These are phyloP conservation scores for Leptinotarsa defecta DNA, from an alignment of 1,140 invertebrate genomes.

Conservation along the genomic window DNA sequence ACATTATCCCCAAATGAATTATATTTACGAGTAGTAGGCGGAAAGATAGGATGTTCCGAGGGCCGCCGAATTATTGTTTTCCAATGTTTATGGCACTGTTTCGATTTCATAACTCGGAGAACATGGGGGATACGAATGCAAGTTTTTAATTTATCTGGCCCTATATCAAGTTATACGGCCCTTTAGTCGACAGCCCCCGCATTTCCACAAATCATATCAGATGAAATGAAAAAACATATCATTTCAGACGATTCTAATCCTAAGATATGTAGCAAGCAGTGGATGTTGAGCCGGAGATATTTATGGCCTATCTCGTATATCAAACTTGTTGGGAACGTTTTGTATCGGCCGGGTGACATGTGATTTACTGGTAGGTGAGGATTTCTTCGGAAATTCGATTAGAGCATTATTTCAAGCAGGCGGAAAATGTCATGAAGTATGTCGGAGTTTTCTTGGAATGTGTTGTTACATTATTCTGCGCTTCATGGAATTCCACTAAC, in stretches of 20 bases:
- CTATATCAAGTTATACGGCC: slow-evolving; percentile 57
- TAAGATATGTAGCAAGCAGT: slow-evolving; percentile 43
- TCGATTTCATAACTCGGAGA: slow-evolving; percentile 59
- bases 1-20: slow-evolving; percentile 42
- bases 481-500: no score
- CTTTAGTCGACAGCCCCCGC: slow-evolving; percentile 51
- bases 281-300: slow-evolving; percentile 34
- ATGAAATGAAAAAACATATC: slow-evolving; percentile 52
- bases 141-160: slow-evolving; percentile 61
- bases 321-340: slow-evolving; percentile 21
- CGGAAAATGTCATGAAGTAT: no score
- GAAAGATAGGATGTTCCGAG: slow-evolving; percentile 45
- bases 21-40: slow-evolving; percentile 47
- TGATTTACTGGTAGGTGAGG: slow-evolving; percentile 12
- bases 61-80: slow-evolving; percentile 58
- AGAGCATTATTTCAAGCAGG: not conserved
- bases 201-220: slow-evolving; percentile 50
- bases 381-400: slow-evolving; percentile 1
- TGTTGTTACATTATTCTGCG: no score
- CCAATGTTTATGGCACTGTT: slow-evolving; percentile 60
- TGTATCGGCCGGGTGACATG: not conserved
- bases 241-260: slow-evolving; percentile 44
- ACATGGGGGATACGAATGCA: slow-evolving; percentile 48
- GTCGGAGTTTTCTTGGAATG: no score
- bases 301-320: slow-evolving; percentile 32